Percentiles rank a stretch among this genome's conserved stretches.
Conservation (phyloP, 2,888 invertebrate species). For the Lypha dubia region DNA sequence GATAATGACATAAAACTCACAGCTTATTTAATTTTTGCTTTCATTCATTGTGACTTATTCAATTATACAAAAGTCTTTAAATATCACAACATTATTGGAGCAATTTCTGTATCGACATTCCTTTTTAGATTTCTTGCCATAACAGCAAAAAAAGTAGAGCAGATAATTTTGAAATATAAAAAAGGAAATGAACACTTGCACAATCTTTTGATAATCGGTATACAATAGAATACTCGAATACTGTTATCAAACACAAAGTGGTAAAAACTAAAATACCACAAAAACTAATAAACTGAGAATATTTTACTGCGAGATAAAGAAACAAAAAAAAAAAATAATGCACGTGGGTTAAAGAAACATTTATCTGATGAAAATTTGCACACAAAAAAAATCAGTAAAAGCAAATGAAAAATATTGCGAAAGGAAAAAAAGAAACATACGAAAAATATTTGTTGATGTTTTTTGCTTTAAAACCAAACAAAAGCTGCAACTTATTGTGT, state of each 20-base stretch:
- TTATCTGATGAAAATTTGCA: slow-evolving; percentile 39
- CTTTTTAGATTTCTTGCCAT: not conserved
- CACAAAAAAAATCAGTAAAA: slow-evolving; percentile 21
- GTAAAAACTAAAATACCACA: slow-evolving; percentile 5
- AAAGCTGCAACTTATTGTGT: not conserved
- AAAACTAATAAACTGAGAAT: slow-evolving; percentile 9
- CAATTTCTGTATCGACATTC: not conserved
- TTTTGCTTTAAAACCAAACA: slow-evolving; percentile 10
- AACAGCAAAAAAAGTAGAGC: not conserved
- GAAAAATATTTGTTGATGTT: slow-evolving; percentile 18
- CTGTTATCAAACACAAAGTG: slow-evolving; percentile 25
- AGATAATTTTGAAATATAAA: not conserved
- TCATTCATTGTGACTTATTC: too few species aligned
- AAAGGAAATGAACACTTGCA: not conserved
- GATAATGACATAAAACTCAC: too few species aligned
- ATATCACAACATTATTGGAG: too few species aligned
- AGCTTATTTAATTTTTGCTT: too few species aligned
- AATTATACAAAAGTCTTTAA: too few species aligned
- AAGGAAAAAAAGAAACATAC: not conserved
- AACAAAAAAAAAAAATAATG: slow-evolving; percentile 6
- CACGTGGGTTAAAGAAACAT: slow-evolving; percentile 33
- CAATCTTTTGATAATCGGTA: not conserved
- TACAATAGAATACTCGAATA: not conserved
- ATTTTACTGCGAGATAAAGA: not conserved
- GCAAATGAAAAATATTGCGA: slow-evolving; percentile 4